Conservation (phyloP, 2,113 vertebrate genomes). For the Machaerirhynchus nigripectus region DNA sequence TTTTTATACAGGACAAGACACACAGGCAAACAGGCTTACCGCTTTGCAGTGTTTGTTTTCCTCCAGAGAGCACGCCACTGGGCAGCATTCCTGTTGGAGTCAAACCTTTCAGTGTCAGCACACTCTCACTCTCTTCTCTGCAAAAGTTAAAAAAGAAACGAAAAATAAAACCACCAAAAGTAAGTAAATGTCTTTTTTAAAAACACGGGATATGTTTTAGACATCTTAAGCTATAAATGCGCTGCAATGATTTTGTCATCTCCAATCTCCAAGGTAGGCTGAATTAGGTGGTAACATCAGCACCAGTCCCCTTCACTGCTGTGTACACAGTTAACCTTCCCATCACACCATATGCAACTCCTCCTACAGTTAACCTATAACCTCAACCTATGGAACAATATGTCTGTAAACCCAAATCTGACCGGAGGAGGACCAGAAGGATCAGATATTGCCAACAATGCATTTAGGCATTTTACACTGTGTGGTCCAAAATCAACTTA, state of each 20-base stretch:
- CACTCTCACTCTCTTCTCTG: constrained; percentile 99
- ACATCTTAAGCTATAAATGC: neutral
- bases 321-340: neutral
- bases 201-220: rapidly evolving
- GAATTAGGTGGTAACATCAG: neutral
- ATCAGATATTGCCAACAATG: neutral
- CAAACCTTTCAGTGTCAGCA: constrained; percentile 95
- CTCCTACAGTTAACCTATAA: neutral
- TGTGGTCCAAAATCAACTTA: neutral
- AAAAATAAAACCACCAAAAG: neutral
- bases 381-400: neutral
- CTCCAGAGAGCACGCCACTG: constrained; percentile 95
- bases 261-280: neutral
- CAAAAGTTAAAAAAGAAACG: neutral
- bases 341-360: neutral
- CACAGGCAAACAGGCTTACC: constrained; percentile 79
- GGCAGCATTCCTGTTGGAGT: constrained; percentile 98
- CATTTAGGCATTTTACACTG: neutral
- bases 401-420: neutral
- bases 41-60: constrained; percentile 96
- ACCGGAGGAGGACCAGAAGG: neutral
- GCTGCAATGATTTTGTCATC: neutral
- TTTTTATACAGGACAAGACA: neutral
- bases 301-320: neutral
- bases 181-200: neutral